Evolutionary conservation across 2,888 invertebrate genomes (phyloP).

Genomic region (Corythucha ciliata): DNA sequence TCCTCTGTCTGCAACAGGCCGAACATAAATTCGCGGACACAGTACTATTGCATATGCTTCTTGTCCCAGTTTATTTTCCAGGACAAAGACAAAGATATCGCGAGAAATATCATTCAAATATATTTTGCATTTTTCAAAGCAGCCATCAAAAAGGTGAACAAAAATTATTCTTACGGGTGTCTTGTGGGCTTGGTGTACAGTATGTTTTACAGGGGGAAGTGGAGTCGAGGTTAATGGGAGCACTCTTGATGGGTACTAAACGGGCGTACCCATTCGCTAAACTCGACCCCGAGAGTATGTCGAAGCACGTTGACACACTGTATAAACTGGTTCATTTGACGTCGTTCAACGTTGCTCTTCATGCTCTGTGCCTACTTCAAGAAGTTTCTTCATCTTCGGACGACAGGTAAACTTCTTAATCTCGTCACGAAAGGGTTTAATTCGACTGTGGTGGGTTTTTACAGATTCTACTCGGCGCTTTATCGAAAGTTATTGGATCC

Average conservation of each 20-base stretch:
- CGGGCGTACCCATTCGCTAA: constrained; percentile 76
- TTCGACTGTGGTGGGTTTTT: constrained; percentile 11
- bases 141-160: constrained; percentile 61
- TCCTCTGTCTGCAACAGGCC: constrained; percentile 47
- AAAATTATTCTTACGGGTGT: not conserved
- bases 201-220: constrained; percentile 53
- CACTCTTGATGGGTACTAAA: constrained; percentile 71
- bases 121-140: constrained; percentile 96
- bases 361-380: constrained; percentile 52
- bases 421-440: not conserved
- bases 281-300: constrained; percentile 46
- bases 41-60: constrained; percentile 89
- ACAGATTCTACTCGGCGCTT: constrained; percentile 74
- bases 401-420: constrained; percentile 48
- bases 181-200: not conserved
- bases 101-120: constrained; percentile 74
- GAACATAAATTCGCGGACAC: constrained; percentile 75
- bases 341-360: constrained; percentile 57
- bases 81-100: constrained; percentile 62
- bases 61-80: constrained; percentile 73
- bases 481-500: constrained; percentile 78
- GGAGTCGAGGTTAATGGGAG: constrained; percentile 74
- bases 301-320: constrained; percentile 61
- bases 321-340: constrained; percentile 73
- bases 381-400: constrained; percentile 49